Conservation (phyloP, 2,113 vertebrate species). For the Columbina picui region DNA sequence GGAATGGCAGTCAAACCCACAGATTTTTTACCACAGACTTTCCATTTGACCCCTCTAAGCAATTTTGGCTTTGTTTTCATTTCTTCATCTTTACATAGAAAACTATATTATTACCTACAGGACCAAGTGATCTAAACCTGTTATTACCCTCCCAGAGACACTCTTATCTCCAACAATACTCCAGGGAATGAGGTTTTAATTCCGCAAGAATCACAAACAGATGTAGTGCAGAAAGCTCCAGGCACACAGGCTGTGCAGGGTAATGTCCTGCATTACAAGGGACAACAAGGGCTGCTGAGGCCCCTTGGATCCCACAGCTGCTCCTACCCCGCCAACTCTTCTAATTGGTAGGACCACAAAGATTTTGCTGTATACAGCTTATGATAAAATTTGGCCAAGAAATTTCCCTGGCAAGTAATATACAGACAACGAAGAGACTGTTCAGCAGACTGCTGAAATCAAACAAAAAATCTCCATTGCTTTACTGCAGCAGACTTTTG, state of each 20-base stretch:
- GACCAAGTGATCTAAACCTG: neutral
- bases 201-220: neutral
- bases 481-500: neutral
- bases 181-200: neutral
- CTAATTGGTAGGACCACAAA: neutral
- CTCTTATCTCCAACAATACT: neutral
- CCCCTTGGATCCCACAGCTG: neutral
- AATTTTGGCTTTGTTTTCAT: neutral
- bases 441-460: neutral
- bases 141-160: neutral
- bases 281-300: neutral
- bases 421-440: neutral
- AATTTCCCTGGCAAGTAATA: neutral
- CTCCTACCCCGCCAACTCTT: neutral
- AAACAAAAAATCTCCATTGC: neutral
- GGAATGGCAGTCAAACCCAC: neutral
- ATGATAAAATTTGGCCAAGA: neutral
- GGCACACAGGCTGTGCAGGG: neutral
- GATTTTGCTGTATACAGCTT: neutral
- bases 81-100: neutral
- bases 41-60: neutral
- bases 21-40: neutral
- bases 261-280: fast-evolving
- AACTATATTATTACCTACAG: neutral
- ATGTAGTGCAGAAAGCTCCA: neutral